Percentiles rank a stretch among this genome's conserved stretches.
phyloP scores from a whole-genome alignment of 2,797 vertebrate species.

The Gorsachius magnificus region DNA sequence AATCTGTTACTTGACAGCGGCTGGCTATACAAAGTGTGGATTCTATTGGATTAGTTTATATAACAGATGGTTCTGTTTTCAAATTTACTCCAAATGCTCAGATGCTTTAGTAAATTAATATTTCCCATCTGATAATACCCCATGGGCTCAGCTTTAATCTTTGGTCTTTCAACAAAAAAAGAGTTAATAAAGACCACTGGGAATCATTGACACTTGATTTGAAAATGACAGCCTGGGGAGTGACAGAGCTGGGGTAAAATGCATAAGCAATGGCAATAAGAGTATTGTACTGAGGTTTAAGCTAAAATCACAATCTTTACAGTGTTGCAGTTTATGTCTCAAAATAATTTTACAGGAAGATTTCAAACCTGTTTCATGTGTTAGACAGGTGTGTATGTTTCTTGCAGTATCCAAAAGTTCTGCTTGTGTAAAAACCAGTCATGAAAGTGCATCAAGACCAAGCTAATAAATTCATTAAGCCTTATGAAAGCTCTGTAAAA shows the following conservation, averaged over 20 bases:
- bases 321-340: not conserved
- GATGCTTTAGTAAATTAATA: slow-evolving; percentile 73
- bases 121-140: slow-evolving; percentile 73
- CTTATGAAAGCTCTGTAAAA: not conserved
- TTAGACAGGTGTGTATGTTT: not conserved
- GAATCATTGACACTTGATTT: slow-evolving; percentile 12
- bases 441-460: not conserved
- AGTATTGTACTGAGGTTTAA: not conserved
- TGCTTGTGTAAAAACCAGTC: not conserved
- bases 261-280: not conserved
- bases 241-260: not conserved
- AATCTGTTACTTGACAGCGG: slow-evolving; percentile 71
- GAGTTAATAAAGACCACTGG: slow-evolving; percentile 47
- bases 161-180: slow-evolving; percentile 41
- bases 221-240: slow-evolving; percentile 13
- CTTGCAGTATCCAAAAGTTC: not conserved
- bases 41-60: slow-evolving; percentile 72
- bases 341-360: not conserved
- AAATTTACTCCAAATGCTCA: slow-evolving; percentile 77
- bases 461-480: not conserved
- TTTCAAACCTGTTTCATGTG: not conserved
- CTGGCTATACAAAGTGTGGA: slow-evolving; percentile 68
- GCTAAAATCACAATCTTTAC: not conserved
- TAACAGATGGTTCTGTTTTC: slow-evolving; percentile 80
- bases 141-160: slow-evolving; percentile 59